Conservation (phyloP, 2,888 invertebrate species). For the Eupithecia dodoneata region DNA sequence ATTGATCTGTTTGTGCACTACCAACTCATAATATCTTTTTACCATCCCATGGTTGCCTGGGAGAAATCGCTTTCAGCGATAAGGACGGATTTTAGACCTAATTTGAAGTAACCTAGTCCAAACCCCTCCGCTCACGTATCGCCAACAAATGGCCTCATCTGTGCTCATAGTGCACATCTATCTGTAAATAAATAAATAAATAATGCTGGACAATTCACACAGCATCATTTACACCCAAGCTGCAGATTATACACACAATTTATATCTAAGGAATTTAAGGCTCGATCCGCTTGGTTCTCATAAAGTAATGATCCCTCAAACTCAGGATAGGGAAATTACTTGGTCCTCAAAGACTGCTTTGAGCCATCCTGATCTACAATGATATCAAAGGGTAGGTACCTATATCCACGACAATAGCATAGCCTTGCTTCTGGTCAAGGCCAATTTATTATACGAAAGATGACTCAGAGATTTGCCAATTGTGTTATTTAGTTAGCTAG, state of each 20-base stretch:
- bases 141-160: no score
- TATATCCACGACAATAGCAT: constrained; percentile 1
- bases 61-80: background rate
- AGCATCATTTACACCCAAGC: no score
- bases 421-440: constrained; percentile 44
- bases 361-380: constrained; percentile 7
- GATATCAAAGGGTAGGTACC: background rate
- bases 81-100: background rate
- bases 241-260: no score
- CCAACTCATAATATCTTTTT: background rate
- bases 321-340: background rate
- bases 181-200: no score
- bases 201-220: no score
- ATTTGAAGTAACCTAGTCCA: no score
- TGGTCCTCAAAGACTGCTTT: background rate
- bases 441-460: constrained; percentile 30
- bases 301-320: no score
- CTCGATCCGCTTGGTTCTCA: no score
- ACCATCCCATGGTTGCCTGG: background rate
- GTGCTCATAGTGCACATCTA: no score
- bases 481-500: background rate
- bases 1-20: background rate
- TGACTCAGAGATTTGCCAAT: constrained; percentile 33
- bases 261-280: no score
- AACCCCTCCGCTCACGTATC: no score